phyloP scores from a whole-genome alignment of 1,140 invertebrate genomes.

The Yoshiicerus persimilis region DNA sequence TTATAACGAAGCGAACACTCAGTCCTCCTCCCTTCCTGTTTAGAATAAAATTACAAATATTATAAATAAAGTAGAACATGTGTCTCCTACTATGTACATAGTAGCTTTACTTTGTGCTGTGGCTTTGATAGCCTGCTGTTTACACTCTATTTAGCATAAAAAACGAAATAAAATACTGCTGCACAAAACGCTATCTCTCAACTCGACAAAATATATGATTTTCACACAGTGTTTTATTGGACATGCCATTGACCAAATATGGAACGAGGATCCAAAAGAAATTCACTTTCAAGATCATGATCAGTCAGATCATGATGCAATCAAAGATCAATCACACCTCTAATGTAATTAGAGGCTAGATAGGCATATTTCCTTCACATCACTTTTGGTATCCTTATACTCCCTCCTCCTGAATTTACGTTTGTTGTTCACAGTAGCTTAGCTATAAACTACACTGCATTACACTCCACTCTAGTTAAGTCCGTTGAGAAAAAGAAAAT shows the following conservation, averaged over 20 bases:
- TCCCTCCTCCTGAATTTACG: background rate
- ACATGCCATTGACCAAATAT: background rate
- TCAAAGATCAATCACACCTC: background rate
- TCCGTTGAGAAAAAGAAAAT: background rate
- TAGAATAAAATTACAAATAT: background rate
- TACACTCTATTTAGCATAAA: background rate
- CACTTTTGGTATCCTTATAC: background rate
- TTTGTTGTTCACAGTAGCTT: background rate
- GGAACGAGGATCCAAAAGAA: background rate
- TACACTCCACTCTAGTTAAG: background rate
- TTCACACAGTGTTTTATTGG: background rate
- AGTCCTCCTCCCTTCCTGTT: background rate
- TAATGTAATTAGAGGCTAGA: background rate
- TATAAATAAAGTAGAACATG: background rate
- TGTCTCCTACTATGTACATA: background rate
- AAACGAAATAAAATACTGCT: background rate
- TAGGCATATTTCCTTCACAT: background rate
- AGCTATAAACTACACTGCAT: background rate
- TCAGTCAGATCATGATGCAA: background rate
- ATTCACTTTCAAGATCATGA: conserved; percentile 17
- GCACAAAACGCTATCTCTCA: background rate
- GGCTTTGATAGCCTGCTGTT: background rate
- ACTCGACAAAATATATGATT: background rate
- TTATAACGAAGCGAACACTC: background rate
- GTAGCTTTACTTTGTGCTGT: background rate